Base-by-base conservation (phyloP, 1,140 invertebrate genomes). In the Drosophila kikkawai region DNA sequence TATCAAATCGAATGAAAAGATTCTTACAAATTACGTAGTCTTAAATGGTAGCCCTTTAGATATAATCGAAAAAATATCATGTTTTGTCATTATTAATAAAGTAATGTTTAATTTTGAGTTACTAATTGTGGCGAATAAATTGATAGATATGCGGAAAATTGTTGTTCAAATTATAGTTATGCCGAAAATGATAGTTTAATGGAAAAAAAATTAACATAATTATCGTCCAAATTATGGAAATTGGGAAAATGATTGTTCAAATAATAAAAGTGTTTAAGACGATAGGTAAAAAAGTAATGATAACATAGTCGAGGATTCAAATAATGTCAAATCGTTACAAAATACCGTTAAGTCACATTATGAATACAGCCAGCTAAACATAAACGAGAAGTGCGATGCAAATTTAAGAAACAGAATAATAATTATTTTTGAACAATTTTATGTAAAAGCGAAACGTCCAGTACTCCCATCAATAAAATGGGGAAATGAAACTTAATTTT, bases 401-500 rank as follows among this genome's bases (percentile, higher is more conserved):
- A 59, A 15, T 9, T 60, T 47, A 19, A 47, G 11, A 19, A 59
- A 45, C 9, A 45, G 13, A 32, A 12, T 48, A 9, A 12, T 26
- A 26, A 8, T 15, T 4, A 13, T 55, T 17, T 55, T 37, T 22
- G n/a, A 32, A 9, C 19, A 41, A 39, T 57, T 26, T 26, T 50
- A 50, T 17, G 11, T 34, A 2, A 63, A 19, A 15, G 12, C 26
- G 8, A 39, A 56, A 32, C 47, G 22, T 5, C 22, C 60, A 26
- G n/a, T 29, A 15, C 8, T 26, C 11, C 15, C 59, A n/a, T 26
- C 8, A 53, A 9, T 41, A 5, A 55, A 55, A 32, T 61, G n/a
- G 17, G 17, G 44, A 50, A 36, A 61, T 61, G 2, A 60, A 60
- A 34, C 17, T 55, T 4, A 64, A 55, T 53, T 53, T 67, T 36